Conservation (phyloP, 2,113 vertebrate species). For the Silurus asotus region DNA sequence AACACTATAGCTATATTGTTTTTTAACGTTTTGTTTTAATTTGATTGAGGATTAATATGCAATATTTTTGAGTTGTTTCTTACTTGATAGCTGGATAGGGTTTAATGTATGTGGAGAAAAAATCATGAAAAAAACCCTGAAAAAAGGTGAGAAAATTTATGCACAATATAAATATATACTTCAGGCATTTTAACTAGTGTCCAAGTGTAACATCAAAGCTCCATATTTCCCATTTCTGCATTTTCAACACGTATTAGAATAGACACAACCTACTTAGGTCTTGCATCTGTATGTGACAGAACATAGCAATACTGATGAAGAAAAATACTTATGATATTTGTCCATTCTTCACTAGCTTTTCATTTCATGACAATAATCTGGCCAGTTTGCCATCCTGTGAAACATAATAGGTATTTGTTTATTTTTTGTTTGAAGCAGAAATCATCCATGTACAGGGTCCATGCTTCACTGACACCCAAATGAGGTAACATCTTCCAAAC, state of each 20-base stretch:
- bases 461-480: neutral
- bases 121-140: neutral
- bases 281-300: neutral
- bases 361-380: neutral
- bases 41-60: neutral
- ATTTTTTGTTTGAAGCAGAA: neutral
- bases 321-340: neutral
- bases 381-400: neutral
- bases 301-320: neutral
- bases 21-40: neutral
- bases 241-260: neutral
- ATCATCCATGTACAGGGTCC: neutral
- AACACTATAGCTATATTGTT: neutral
- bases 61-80: neutral
- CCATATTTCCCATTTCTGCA: neutral
- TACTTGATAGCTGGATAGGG: too few species aligned
- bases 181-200: neutral
- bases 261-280: neutral
- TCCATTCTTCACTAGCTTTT: neutral
- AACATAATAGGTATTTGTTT: neutral
- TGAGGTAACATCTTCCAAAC: slow-evolving; percentile 4
- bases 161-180: neutral
- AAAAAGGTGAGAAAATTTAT: neutral
- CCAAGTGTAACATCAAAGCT: neutral
- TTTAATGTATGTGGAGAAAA: neutral